Evolutionary conservation across 2,888 invertebrate genomes (phyloP), one percentile per base, ranked within the genome.

Genomic region (Girardia tigrina): DNA sequence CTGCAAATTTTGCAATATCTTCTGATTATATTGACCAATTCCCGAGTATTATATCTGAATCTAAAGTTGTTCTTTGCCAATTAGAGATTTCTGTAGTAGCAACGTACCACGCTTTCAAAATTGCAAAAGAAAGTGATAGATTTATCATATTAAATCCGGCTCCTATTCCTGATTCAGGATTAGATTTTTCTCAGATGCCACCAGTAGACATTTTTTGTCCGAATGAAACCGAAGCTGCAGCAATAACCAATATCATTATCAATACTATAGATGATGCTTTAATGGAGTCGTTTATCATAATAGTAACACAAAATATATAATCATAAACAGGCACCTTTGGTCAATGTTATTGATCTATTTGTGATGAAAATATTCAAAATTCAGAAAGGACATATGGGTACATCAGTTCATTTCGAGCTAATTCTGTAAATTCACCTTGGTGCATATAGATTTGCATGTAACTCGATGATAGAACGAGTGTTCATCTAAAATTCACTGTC

Each of bases 151-250:
- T 56, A 2, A 56, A 56, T n/a, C 56, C 56, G n/a, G 56, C 56
- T 56, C 56, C 56, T 4, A 56, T 56, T 56, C 56, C 56, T 56
- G 56, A 56, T 56, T 56, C 56, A 20, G 56, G 56, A 56, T 56
- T 56, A 4, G 56, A 56, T 56, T 56, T 56, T n/a, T 56, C 56
- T 6, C 6, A 4, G 23, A 8, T 56, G 56, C 56, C 56, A 56
- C 56, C 56, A 56, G 56, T 56, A 12, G 56, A 56, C 23, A 16
- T 56, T 6, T 56, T 56, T 16, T 56, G 56, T 56, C 56, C 56
- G 4, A 56, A 56, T 56, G 56, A 56, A 56, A 12, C 8, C 4
- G 56, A 56, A 56, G 56, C 56, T 56, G n/a, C 56, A 20, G 4
- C 23, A n/a, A 8, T 56, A 16, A 56, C 56, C n/a, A n/a, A n/a